Evolutionary conservation across 2,888 invertebrate species (phyloP).

Genomic region (Platynereis dumerilii): DNA sequence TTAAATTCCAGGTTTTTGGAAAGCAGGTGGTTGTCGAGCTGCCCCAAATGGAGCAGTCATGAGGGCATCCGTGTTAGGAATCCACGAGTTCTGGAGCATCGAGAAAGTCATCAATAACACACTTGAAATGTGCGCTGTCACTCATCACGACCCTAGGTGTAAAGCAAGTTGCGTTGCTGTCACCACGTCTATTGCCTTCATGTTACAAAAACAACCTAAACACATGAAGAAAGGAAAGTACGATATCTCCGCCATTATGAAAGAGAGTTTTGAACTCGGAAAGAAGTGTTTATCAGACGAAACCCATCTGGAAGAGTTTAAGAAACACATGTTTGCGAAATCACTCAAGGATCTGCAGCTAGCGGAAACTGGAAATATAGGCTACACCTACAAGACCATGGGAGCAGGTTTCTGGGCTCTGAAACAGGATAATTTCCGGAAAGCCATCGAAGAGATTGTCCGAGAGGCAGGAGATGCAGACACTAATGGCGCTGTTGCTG

Average conservation of each 20-base stretch:
- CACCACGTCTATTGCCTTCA: slow-evolving; percentile 6
- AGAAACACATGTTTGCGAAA: slow-evolving; percentile 23
- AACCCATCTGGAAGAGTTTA: slow-evolving; percentile 8
- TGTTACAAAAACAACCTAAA: slow-evolving; percentile 8
- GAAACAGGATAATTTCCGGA: slow-evolving; percentile 52
- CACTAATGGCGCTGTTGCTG: slow-evolving; percentile 58
- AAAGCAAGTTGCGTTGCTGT: not conserved
- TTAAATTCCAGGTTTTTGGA: no score
- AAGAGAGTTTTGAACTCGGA: slow-evolving; percentile 2
- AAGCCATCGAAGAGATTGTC: slow-evolving; percentile 51
- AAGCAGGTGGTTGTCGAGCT: slow-evolving; percentile 14
- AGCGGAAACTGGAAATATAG: slow-evolving; percentile 45
- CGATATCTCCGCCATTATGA: not conserved
- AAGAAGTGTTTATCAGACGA: slow-evolving; percentile 5
- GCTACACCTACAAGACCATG: slow-evolving; percentile 55
- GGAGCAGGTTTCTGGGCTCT: slow-evolving; percentile 60
- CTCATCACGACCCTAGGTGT: slow-evolving; percentile 48
- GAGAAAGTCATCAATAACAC: slow-evolving; percentile 56
- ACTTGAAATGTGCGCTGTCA: slow-evolving; percentile 49
- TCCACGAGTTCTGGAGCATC: slow-evolving; percentile 50
- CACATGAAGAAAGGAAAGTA: not conserved
- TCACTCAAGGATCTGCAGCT: slow-evolving; percentile 47
- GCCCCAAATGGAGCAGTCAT: slow-evolving; percentile 55
- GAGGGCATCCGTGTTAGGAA: slow-evolving; percentile 51
- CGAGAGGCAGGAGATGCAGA: slow-evolving; percentile 60